These are phyloP conservation scores for Pitta sordida DNA, from an alignment of 2,113 vertebrate species.

Conservation along the genomic window DNA sequence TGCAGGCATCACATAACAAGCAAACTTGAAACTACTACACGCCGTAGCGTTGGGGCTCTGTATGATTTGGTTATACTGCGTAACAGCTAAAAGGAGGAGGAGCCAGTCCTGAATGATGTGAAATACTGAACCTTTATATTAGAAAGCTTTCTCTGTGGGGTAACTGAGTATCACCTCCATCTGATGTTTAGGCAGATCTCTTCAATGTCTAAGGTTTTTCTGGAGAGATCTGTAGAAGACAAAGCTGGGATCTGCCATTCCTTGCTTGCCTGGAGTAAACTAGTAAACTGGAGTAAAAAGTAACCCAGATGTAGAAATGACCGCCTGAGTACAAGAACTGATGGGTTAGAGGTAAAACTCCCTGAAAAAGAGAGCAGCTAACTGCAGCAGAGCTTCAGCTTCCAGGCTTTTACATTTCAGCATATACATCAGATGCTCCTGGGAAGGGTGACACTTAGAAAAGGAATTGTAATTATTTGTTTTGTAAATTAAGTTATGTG, in stretches of 20 bases:
- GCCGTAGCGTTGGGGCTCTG: background rate
- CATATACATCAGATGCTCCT: constrained; percentile 22
- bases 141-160: background rate
- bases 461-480: constrained; percentile 47
- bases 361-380: background rate
- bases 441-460: constrained; percentile 30
- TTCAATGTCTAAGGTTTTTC: background rate
- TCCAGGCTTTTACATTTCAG: background rate
- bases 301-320: background rate
- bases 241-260: background rate
- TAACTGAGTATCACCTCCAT: background rate
- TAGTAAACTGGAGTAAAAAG: too few relatives aligned
- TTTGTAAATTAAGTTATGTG: constrained; percentile 57
- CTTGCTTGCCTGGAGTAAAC: constrained; percentile 5
- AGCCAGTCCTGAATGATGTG: background rate
- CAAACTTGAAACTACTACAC: background rate
- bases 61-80: constrained; percentile 14
- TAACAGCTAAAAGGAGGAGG: background rate
- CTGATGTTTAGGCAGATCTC: background rate
- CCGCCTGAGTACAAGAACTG: background rate
- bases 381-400: background rate
- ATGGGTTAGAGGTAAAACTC: background rate
- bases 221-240: background rate
- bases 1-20: constrained; percentile 17
- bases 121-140: background rate